Conservation (phyloP, 2,888 invertebrate genomes). For the Siphonodentalium dalli region DNA sequence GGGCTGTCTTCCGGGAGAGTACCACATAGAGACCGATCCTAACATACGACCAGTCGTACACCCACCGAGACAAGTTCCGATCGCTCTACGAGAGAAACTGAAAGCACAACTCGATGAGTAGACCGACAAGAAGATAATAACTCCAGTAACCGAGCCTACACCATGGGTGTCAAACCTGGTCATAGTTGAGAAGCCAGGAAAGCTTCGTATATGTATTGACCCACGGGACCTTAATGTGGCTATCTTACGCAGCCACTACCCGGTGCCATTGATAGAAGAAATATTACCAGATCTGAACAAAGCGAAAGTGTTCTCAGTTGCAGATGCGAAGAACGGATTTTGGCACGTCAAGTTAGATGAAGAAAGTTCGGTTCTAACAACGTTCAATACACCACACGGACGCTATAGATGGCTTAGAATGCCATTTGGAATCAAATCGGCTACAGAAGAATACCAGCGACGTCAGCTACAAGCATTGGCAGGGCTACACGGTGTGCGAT, state of each 20-base stretch:
- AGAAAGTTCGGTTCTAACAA: constrained; percentile 22
- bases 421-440: constrained; percentile 25
- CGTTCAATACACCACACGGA: constrained; percentile 29
- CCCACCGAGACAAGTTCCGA: background rate
- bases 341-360: constrained; percentile 35
- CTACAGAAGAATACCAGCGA: constrained; percentile 20
- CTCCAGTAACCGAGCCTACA: constrained; percentile 4
- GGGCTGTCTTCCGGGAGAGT: constrained; percentile 8
- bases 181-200: constrained; percentile 1
- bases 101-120: background rate
- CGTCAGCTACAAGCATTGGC: constrained; percentile 2
- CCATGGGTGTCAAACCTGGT: constrained; percentile 11
- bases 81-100: too few species aligned
- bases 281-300: constrained; percentile 5
- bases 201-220: constrained; percentile 4
- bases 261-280: constrained; percentile 9
- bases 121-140: background rate
- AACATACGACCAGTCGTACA: constrained; percentile 5
- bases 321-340: constrained; percentile 27
- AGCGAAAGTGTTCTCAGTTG: constrained; percentile 7
- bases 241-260: constrained; percentile 7
- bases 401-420: constrained; percentile 26
- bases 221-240: constrained; percentile 7
- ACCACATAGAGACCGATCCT: constrained; percentile 8
- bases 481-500: background rate